Conservation (phyloP, 2,888 invertebrate genomes). For the Ischnus inquisitorius region DNA sequence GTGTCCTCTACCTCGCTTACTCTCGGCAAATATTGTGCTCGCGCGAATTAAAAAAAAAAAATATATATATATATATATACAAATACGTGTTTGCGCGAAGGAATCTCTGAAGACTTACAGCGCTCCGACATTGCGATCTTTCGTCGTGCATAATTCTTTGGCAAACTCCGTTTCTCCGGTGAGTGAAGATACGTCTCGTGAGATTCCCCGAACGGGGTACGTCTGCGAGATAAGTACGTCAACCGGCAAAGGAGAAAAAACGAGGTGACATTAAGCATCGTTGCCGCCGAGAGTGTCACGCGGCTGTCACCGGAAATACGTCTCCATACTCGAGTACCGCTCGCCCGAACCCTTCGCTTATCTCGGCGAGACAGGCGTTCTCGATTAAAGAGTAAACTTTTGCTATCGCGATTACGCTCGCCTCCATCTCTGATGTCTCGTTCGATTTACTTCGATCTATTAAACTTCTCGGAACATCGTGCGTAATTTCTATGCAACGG, state of each 20-base stretch:
- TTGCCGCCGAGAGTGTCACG: neutral
- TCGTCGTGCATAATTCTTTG: constrained; percentile 5
- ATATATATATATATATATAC: constrained; percentile 2
- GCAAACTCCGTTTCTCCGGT: constrained; percentile 7
- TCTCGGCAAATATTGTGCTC: neutral
- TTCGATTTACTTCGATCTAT: too few relatives aligned
- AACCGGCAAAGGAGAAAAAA: neutral
- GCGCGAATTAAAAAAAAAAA: constrained; percentile 10
- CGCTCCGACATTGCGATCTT: constrained; percentile 7
- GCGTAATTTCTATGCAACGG: too few relatives aligned
- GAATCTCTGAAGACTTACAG: neutral
- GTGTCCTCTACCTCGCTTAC: neutral
- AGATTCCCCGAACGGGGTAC: neutral
- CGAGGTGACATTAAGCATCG: constrained; percentile 21
- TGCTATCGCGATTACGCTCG: neutral
- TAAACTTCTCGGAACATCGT: too few relatives aligned
- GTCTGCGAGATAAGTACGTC: neutral
- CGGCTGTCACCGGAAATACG: neutral
- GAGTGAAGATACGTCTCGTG: constrained; percentile 7
- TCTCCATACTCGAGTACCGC: neutral
- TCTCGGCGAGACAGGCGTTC: neutral
- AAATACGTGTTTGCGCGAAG: neutral
- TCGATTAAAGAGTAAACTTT: constrained; percentile 3
- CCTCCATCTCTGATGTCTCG: too few relatives aligned
- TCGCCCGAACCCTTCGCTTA: neutral